Base-by-base conservation (phyloP, 2,113 vertebrate genomes). In the Dicentrarchus labrax region DNA sequence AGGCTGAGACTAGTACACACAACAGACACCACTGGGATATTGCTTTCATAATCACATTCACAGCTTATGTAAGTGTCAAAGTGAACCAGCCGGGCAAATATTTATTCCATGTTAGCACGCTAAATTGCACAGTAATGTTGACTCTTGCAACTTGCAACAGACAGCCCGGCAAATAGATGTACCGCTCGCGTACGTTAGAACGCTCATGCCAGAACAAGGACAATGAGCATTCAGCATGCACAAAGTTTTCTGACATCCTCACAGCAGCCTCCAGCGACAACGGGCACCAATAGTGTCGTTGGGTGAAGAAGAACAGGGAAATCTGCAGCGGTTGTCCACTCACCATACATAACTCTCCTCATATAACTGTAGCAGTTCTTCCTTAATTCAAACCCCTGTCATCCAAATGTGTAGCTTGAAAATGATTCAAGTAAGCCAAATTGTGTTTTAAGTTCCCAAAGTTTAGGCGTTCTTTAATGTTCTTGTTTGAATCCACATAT, bases 1-100 rank as follows among this genome's bases (percentile, higher is more conserved):
- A 70, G 73, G 76, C 84, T 61, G 70, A 53, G 78, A 59, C 65
- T 22, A 78, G 72, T 62, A 83, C 80, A 88, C 73, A 84, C 76
- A 70, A 47, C 83, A 59, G 57, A 86, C 82, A 82, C 71, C 64
- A 9, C 64, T 16, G 67, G 45, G 72, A 84, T 76, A 51, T 57
- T 70, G 78, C 86, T 79, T 72, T 80, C 77, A 76, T 78, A 87
- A 88, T 88, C 79, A 77, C 82, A 64, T 78, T 84, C 75, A 21
- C 83, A 74, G 85, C 65, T 86, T 85, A 76, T 74, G 81, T 54
- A 75, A 79, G 87, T 82, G 77, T 84, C 85, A 70, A 50, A 82
- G 72, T 8, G 64, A 88, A 67, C 59, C n/a, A 45, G 51, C 39
- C 19, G 5, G 51, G 47, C 47, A 36, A 62, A 24, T 61, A 64